Percentiles rank a stretch among this genome's conserved stretches.
These are phyloP conservation scores for Heterodera schachtii DNA, from an alignment of 1,140 invertebrate genomes.

Conservation along the genomic window DNA sequence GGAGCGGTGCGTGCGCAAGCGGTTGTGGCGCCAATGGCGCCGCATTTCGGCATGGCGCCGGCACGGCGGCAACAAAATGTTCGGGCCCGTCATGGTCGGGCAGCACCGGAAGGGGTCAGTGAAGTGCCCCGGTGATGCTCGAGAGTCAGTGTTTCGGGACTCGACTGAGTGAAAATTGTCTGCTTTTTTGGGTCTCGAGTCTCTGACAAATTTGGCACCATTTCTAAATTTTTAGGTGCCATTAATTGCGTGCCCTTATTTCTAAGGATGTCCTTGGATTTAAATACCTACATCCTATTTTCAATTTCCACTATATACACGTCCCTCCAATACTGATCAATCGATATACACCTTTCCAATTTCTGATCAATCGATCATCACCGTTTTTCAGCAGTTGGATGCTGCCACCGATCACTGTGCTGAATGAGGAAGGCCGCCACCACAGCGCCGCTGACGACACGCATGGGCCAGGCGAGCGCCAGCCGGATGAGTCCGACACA, in stretches of 20 bases:
- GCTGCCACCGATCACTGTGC: constrained; percentile 23
- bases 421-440: background rate
- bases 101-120: background rate
- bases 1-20: constrained; percentile 42
- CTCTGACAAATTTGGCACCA: too few relatives aligned
- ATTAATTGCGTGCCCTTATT: too few relatives aligned
- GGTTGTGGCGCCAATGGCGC: constrained; percentile 26
- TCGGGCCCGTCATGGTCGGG: background rate
- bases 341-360: too few relatives aligned
- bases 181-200: too few relatives aligned
- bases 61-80: background rate
- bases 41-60: background rate
- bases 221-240: too few relatives aligned
- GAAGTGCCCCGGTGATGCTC: background rate
- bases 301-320: too few relatives aligned
- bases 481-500: too few relatives aligned
- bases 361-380: background rate
- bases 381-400: constrained; percentile 12
- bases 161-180: background rate
- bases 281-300: too few relatives aligned
- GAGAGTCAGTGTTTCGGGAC: background rate
- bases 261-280: too few relatives aligned
- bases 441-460: constrained; percentile 9
- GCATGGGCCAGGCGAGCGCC: too few relatives aligned
- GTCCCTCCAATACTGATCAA: too few relatives aligned